These are phyloP conservation scores for Carassius auratus DNA, from an alignment of 2,113 vertebrate species.

Conservation along the genomic window DNA sequence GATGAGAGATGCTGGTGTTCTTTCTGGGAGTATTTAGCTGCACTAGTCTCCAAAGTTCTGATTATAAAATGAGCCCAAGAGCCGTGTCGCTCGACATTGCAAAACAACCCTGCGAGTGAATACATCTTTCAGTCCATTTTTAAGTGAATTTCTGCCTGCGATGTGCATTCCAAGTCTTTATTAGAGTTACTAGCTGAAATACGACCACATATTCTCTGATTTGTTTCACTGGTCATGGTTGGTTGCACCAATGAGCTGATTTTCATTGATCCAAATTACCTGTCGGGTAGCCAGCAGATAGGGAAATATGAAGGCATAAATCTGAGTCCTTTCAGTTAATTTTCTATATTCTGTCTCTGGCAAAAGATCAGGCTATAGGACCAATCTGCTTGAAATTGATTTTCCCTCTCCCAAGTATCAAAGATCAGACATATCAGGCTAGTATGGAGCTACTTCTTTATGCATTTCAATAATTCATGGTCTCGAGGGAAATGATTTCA, in stretches of 20 bases:
- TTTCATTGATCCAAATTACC: constrained; percentile 46
- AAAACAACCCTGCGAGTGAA: not conserved
- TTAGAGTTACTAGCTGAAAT: not conserved
- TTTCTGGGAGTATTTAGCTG: constrained; percentile 21
- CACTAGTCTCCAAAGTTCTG: constrained; percentile 7
- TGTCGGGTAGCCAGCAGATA: constrained; percentile 27
- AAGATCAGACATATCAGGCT: constrained; percentile 40
- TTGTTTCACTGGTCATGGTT: constrained; percentile 7
- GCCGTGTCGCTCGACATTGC: not conserved
- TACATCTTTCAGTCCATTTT: constrained; percentile 10
- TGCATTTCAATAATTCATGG: constrained; percentile 52
- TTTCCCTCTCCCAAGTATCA: constrained; percentile 27
- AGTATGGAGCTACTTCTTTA: constrained; percentile 38
- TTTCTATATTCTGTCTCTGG: constrained; percentile 27
- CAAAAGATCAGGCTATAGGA: constrained; percentile 8
- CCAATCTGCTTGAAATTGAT: constrained; percentile 47
- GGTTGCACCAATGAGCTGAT: constrained; percentile 34
- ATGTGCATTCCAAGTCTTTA: constrained; percentile 17
- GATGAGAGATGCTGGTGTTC: not conserved
- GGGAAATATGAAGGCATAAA: constrained; percentile 25
- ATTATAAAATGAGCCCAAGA: constrained; percentile 19
- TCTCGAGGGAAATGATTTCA: constrained; percentile 41
- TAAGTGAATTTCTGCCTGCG: not conserved
- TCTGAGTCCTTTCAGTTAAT: constrained; percentile 28
- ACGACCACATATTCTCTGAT: constrained; percentile 24